Evolutionary conservation across 23 tunicate genomes (phyloP), one percentile per base, ranked within the genome.

Genomic region (Botrylloides violaceus): DNA sequence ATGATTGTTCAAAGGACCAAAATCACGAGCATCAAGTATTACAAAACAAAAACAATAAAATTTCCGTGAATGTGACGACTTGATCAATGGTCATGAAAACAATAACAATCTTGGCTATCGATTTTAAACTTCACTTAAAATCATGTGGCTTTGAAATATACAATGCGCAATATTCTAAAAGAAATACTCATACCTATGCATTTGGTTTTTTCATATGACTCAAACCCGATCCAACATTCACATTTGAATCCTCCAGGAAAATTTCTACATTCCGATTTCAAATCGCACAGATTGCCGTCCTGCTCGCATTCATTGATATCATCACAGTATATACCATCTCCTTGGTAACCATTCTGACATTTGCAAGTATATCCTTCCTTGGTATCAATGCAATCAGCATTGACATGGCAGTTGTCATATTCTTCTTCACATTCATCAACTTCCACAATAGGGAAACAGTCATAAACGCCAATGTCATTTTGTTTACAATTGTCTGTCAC

Each of bases 381-480:
- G 35, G 64, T 35, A 32, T 79, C 61, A 5, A 70, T 72, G 58
- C 83, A 79, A 3, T 29, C 59, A 3, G 83, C 83, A 2, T n/a
- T 65, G 20, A 29, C 57, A 36, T 70, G 77, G 66, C 83, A 79
- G 24, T 50, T 32, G 24, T 34, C 56, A 62, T 3, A 66, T 22
- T 66, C 83, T 19, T 32, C 34, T 26, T 72, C 70, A 71, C 83
- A 79, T 37, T 79, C 83, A 49, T 79, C 70, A 15, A 79, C 70
- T 32, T 71, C 83, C 30, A 24, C 1, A 60, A 60, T 24, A 60
- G 65, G 29, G 27, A 60, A 60, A 28, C 65, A 60, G 30, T 60
- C 65, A 23, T 24, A 60, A 23, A 1, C 30, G 15, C 65, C 65
- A 23, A 24, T 60, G 0, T 60, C 65, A 15, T 24, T 60, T 23